Conservation (phyloP, 1,140 invertebrate species). For the Neodiprion fabricii region DNA sequence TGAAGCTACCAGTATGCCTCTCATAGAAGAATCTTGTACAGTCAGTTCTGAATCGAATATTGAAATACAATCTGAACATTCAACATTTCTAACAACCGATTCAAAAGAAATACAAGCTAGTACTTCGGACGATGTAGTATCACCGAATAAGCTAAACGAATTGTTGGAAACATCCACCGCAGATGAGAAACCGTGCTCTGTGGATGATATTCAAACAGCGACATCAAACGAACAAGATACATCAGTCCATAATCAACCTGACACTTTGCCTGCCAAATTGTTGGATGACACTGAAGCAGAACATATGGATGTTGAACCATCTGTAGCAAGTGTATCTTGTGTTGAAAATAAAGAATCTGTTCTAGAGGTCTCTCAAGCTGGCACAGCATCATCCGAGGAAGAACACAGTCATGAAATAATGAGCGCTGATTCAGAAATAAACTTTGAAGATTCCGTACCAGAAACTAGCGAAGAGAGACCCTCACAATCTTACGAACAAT, state of each 20-base stretch:
- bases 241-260: conserved; percentile 5
- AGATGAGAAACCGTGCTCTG: conserved; percentile 1
- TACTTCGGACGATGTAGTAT: conserved; percentile 21
- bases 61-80: conserved; percentile 29
- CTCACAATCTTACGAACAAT: conserved; percentile 54
- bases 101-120: conserved; percentile 28
- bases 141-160: conserved; percentile 26
- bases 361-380: conserved; percentile 24
- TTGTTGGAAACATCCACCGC: conserved; percentile 15
- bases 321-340: conserved; percentile 28
- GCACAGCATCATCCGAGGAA: conserved; percentile 38
- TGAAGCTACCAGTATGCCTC: conserved; percentile 25
- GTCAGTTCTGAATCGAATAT: conserved; percentile 33
- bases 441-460: conserved; percentile 34
- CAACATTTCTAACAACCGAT: conserved; percentile 27
- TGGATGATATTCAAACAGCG: conserved; percentile 15
- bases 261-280: conserved; percentile 23
- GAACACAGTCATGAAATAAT: conserved; percentile 19
- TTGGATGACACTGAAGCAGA: conserved; percentile 23
- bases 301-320: conserved; percentile 35
- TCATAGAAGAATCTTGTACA: conserved; percentile 33
- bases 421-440: conserved; percentile 30
- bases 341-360: conserved; percentile 16
- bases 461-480: conserved; percentile 49
- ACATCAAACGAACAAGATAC: conserved; percentile 28